Conservation (phyloP, 2,113 vertebrate species). For the Tinamus guttatus region DNA sequence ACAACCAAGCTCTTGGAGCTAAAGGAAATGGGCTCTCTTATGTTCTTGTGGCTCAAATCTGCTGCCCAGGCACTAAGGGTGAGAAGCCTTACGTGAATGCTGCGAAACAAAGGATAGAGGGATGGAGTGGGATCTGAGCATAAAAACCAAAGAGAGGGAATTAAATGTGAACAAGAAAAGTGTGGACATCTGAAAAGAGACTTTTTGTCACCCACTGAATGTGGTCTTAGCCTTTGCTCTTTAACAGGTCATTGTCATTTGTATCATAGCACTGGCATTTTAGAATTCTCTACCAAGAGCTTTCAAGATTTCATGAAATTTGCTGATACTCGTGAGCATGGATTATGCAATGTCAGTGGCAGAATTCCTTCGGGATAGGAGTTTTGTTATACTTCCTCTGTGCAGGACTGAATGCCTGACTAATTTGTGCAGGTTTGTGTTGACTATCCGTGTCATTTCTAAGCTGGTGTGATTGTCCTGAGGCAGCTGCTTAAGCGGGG, state of each 20-base stretch:
- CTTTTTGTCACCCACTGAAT: neutral
- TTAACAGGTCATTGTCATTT: neutral
- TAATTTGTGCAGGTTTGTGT: neutral
- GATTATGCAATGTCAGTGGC: neutral
- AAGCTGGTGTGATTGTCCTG: neutral
- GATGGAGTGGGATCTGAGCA: neutral
- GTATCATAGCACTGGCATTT: neutral
- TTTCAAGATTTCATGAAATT: neutral
- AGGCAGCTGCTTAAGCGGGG: neutral
- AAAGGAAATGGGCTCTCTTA: neutral
- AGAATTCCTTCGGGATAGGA: neutral
- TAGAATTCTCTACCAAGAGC: neutral
- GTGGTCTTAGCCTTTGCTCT: neutral
- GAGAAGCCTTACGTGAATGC: neutral
- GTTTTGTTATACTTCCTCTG: rapidly evolving
- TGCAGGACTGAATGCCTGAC: neutral
- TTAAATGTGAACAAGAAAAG: neutral
- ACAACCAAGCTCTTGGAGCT: neutral
- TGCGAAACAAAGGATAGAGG: neutral
- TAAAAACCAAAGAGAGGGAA: neutral
- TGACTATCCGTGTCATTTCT: neutral
- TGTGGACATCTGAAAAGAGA: neutral
- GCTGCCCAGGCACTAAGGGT: neutral
- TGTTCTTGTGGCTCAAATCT: neutral
- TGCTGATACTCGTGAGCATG: neutral